Percentiles rank a stretch among this genome's conserved stretches.
Evolutionary conservation across 2,113 vertebrate genomes (phyloP).

Genomic region (Burhinus bistriatus): DNA sequence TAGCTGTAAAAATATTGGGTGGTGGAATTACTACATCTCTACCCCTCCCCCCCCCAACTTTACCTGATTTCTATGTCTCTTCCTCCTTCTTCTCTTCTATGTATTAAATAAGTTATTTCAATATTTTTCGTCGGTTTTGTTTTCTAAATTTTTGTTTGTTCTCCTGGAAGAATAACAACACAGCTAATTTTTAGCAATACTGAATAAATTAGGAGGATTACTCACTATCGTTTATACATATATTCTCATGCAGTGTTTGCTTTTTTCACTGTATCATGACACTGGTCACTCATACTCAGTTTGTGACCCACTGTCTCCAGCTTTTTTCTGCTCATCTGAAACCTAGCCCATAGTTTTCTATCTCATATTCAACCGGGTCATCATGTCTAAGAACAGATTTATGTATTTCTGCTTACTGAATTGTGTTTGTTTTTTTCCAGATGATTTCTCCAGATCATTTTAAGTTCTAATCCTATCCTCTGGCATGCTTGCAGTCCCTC

Average conservation of each 20-base stretch:
- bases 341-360: background rate
- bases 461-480: background rate
- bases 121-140: background rate
- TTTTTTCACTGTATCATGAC: background rate
- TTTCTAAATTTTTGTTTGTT: background rate
- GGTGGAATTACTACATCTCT: background rate
- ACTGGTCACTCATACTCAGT: background rate
- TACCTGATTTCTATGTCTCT: background rate
- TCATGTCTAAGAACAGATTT: background rate
- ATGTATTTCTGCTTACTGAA: background rate
- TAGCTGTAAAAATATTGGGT: background rate
- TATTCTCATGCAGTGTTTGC: background rate
- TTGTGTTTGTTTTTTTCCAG: background rate
- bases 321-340: background rate
- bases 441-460: background rate
- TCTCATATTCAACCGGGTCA: background rate
- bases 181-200: background rate
- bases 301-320: background rate
- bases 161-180: background rate
- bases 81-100: background rate
- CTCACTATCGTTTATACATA: background rate
- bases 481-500: background rate
- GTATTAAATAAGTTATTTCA: background rate
- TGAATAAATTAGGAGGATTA: background rate
- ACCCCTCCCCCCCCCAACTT: fast-evolving